Evolutionary conservation across 92 coral and sea anemone genomes (phyloP).

Genomic region (Porites evermanni): DNA sequence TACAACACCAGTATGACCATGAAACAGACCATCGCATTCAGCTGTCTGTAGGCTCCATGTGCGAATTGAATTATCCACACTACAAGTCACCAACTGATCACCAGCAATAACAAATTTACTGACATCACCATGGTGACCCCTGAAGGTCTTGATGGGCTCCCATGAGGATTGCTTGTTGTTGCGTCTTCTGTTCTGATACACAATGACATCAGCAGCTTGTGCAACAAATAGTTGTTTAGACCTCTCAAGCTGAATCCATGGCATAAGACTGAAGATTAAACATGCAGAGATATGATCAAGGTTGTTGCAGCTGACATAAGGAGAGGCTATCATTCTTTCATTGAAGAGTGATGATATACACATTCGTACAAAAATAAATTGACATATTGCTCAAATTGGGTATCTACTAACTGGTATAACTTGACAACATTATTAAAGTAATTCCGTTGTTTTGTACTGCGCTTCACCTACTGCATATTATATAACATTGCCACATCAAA

Average conservation of each 20-base stretch:
- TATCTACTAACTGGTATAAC: no score
- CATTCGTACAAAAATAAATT: no score
- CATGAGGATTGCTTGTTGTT: conserved; percentile 64
- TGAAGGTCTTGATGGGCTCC: conserved; percentile 69
- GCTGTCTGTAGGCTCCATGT: conserved; percentile 79
- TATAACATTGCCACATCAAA: no score
- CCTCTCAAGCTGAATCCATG: conserved; percentile 77
- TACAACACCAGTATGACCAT: conserved; percentile 77
- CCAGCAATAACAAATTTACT: conserved; percentile 75
- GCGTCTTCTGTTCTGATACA: conserved; percentile 71
- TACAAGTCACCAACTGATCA: conserved; percentile 67
- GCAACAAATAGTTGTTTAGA: conserved; percentile 68
- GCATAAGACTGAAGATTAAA: conserved; percentile 72
- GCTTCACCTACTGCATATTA: no score
- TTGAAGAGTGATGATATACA: no score
- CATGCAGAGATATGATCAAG: no score
- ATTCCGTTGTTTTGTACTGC: no score
- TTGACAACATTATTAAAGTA: no score
- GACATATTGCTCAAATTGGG: no score
- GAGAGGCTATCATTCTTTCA: no score
- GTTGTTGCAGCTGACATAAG: neutral
- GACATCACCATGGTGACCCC: conserved; percentile 84
- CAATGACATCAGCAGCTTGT: conserved; percentile 75
- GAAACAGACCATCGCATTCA: conserved; percentile 59
- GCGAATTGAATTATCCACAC: conserved; percentile 82